Percentiles rank a stretch among this genome's conserved stretches.
phyloP scores from a whole-genome alignment of 2,113 vertebrate genomes.

The Macquaria ambigua region DNA sequence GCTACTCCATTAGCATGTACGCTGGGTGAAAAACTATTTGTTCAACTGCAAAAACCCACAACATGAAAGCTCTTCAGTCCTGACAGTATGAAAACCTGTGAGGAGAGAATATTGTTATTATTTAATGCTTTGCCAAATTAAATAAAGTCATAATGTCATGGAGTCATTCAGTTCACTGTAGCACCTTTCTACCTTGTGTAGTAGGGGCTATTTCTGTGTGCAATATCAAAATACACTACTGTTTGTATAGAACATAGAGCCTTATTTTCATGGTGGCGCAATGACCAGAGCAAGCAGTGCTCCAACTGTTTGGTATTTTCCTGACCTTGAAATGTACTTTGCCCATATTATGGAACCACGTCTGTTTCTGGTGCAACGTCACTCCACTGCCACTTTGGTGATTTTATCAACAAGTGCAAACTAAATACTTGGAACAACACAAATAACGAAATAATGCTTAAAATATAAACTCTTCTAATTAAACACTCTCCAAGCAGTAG shows the following conservation, averaged over 20 bases:
- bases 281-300: neutral
- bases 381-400: neutral
- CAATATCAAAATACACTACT: neutral
- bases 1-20: neutral
- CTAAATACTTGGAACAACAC: neutral
- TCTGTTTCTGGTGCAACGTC: neutral
- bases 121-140: neutral
- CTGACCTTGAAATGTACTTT: neutral
- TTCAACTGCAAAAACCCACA: neutral
- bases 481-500: neutral
- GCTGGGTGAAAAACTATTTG: neutral
- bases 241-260: neutral
- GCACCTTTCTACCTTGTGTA: neutral
- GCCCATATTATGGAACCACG: neutral
- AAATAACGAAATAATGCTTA: neutral
- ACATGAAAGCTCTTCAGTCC: neutral
- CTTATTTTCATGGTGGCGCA: too few species aligned
- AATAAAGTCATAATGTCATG: neutral
- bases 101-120: neutral
- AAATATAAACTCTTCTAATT: neutral
- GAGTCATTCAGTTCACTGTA: neutral
- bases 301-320: neutral
- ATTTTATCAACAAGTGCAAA: neutral
- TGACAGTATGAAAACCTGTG: neutral
- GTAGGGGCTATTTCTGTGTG: neutral